Evolutionary conservation across 2,888 invertebrate species (phyloP).

Genomic region (Bellardia bayeri): DNA sequence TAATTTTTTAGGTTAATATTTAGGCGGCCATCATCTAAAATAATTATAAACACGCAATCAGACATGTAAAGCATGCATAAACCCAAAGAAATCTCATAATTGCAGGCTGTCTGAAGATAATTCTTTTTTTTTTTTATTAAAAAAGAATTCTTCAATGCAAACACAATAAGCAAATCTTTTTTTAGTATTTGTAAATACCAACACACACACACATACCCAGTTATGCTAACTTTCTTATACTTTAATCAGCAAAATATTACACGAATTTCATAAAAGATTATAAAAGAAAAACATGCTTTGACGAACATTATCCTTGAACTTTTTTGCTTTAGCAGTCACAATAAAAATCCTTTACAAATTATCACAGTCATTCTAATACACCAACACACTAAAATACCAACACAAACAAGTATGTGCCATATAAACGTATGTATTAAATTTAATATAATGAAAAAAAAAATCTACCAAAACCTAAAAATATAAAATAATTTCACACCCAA

Average conservation of each 20-base stretch:
- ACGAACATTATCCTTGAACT: slow-evolving; percentile 29
- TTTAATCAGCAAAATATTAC: background rate
- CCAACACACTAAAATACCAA: background rate
- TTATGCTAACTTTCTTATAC: background rate
- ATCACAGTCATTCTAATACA: slow-evolving; percentile 33
- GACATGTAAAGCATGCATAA: no score
- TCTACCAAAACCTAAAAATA: slow-evolving; percentile 8
- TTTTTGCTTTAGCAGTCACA: background rate
- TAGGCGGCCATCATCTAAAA: no score
- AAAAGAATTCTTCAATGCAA: background rate
- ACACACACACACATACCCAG: background rate
- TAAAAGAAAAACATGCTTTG: slow-evolving; percentile 10
- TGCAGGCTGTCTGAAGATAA: background rate
- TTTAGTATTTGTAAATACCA: background rate
- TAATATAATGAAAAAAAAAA: slow-evolving; percentile 29
- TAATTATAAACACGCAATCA: no score
- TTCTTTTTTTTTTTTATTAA: slow-evolving; percentile 21
- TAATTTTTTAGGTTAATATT: no score
- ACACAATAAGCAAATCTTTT: background rate
- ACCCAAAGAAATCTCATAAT: background rate
- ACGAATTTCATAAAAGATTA: slow-evolving; percentile 11
- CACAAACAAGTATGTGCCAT: background rate
- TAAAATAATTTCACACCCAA: slow-evolving; percentile 35
- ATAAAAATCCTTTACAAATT: slow-evolving; percentile 66
- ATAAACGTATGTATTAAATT: slow-evolving; percentile 27